Conservation (phyloP, 1,140 invertebrate genomes). For the Bombus haemorrhoidalis region DNA sequence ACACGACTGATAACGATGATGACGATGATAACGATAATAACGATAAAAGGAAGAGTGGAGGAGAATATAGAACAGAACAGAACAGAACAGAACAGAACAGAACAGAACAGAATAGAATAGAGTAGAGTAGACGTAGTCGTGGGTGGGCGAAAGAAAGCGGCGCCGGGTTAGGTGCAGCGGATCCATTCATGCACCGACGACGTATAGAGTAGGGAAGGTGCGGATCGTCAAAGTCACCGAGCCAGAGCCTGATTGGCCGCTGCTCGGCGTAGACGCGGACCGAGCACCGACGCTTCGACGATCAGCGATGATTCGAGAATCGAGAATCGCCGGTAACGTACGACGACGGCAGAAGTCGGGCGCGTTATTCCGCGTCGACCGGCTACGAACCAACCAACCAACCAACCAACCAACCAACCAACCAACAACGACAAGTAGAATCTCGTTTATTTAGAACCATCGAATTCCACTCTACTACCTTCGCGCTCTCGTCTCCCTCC, state of each 20-base stretch:
- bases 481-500: too few species aligned
- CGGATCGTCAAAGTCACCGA: constrained; percentile 55
- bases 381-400: constrained; percentile 16
- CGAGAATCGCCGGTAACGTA: neutral
- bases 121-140: constrained; percentile 52
- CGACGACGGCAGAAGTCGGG: constrained; percentile 12
- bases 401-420: constrained; percentile 35
- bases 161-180: constrained; percentile 64
- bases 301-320: too few species aligned
- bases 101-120: neutral
- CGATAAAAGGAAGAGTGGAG: constrained; percentile 7
- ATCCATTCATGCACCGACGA: constrained; percentile 69
- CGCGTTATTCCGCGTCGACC: constrained; percentile 21
- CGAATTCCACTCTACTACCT: too few species aligned
- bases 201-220: constrained; percentile 66
- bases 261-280: constrained; percentile 48
- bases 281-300: too few species aligned
- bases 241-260: constrained; percentile 65
- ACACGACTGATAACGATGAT: constrained; percentile 24
- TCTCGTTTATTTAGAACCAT: neutral
- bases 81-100: neutral
- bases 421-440: neutral
- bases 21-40: constrained; percentile 29
- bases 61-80: neutral
- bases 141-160: constrained; percentile 68